Evolutionary conservation across 2,888 invertebrate species (phyloP).

Genomic region (Phasia obesa): DNA sequence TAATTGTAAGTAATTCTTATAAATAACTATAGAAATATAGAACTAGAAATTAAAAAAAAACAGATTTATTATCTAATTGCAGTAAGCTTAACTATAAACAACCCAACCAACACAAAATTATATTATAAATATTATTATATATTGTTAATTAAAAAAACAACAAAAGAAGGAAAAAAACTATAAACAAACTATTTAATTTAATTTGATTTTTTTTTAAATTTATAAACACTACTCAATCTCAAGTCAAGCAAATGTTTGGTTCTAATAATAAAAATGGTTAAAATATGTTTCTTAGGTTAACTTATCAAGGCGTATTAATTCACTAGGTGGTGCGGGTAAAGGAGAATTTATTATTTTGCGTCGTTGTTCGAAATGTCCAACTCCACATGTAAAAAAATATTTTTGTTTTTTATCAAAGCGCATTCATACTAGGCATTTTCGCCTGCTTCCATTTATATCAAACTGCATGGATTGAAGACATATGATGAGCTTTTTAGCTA

Average conservation of each 20-base stretch:
- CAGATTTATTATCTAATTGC: conserved; percentile 67
- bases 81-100: conserved; percentile 59
- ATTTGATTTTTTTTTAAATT: conserved; percentile 18
- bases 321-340: too few species aligned
- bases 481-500: too few species aligned
- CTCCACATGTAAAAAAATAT: too few species aligned
- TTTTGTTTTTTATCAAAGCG: too few species aligned
- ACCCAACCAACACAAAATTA: conserved; percentile 26
- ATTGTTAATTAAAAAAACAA: conserved; percentile 34
- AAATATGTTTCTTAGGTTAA: too few species aligned
- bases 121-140: conserved; percentile 51
- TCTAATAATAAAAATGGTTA: too few species aligned
- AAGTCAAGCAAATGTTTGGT: neutral
- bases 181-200: conserved; percentile 25
- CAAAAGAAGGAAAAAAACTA: conserved; percentile 14
- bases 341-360: too few species aligned
- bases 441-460: too few species aligned
- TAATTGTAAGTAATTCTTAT: conserved; percentile 61
- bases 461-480: too few species aligned
- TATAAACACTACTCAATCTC: conserved; percentile 39
- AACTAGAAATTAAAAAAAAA: conserved; percentile 43
- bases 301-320: too few species aligned
- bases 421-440: too few species aligned
- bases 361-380: too few species aligned
- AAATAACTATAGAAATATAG: conserved; percentile 31